Evolutionary conservation across 2,888 invertebrate genomes (phyloP).

Genomic region (Dexiosoma caninum): DNA sequence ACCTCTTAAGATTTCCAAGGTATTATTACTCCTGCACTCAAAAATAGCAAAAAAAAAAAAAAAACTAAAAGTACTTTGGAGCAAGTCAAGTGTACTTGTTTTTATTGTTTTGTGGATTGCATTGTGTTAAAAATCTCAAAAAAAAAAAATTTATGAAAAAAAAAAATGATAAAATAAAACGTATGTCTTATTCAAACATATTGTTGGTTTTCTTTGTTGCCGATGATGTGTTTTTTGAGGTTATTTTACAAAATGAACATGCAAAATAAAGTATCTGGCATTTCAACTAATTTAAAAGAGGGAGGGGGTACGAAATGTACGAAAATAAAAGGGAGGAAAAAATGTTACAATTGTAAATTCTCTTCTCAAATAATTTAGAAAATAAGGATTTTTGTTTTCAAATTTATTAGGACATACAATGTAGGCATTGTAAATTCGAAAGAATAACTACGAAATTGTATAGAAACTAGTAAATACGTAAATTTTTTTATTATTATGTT

Average conservation of each 20-base stretch:
- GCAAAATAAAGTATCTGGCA: constrained; percentile 17
- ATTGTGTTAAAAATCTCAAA: constrained; percentile 43
- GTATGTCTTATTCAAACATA: background rate
- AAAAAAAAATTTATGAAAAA: constrained; percentile 35
- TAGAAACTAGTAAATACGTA: too few relatives aligned
- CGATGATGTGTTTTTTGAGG: background rate
- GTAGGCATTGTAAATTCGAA: too few relatives aligned
- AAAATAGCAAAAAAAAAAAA: constrained; percentile 15
- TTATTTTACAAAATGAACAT: constrained; percentile 36
- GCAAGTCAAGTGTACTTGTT: constrained; percentile 54
- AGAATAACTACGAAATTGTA: too few relatives aligned
- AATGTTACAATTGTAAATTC: background rate
- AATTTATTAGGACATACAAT: too few relatives aligned
- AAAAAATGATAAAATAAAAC: background rate
- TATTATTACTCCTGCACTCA: constrained; percentile 18
- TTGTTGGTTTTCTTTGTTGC: background rate
- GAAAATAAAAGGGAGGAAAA: background rate
- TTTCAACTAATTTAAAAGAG: background rate
- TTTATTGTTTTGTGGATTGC: constrained; percentile 37
- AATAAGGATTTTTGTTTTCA: too few relatives aligned
- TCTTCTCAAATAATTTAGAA: background rate
- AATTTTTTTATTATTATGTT: too few relatives aligned
- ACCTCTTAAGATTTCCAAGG: background rate
- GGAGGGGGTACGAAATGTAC: too few relatives aligned
- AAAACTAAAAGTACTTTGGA: constrained; percentile 2